Base-by-base conservation (phyloP, 2,888 invertebrate species). In the Trachelus troglodyta region DNA sequence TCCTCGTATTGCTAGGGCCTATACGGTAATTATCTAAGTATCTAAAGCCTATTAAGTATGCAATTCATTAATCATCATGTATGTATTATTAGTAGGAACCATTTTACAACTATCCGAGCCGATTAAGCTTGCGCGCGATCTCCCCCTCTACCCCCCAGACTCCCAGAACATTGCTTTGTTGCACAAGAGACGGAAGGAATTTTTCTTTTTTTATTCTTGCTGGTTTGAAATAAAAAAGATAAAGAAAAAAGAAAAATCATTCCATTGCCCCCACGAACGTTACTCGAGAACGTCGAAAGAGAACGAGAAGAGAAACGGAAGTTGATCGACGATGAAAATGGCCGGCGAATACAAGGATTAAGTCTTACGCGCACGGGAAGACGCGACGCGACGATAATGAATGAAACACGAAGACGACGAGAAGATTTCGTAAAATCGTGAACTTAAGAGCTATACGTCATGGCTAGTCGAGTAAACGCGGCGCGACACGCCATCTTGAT, bases 61-160 rank as follows among this genome's bases (percentile, higher is more conserved):
- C 33, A 71, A 71, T 71, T 71, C 71, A 71, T 71, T 71, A 31
- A 71, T 71, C 56, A 56, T 71, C 71, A 71, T 34, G 71, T 71
- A 71, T 71, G 71, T 71, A 87, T 89, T 85, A 83, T 84, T 88
- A 90, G 88, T 89, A 90, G 90, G 90, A 90, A 90, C 90, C 87
- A 88, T 89, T 87, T 87, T 85, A 87, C 82, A 87, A 84, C 83
- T 86, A 89, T 84, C 81, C 82, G 81, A 81, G 79, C 80, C 76
- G 81, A 73, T 80, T 77, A 76, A 37, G 68, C n/a, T 33, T 73
- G 69, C 76, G 30, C 74, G 56, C 74, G 30, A 37, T 15, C 12
- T 15, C 15, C 40, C 15, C 40, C 69, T 1, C 23, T 9, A 1
- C 23, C 23, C 69, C 69, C 1, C 4, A 31, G 3, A 33, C 11